Evolutionary conservation across 1,140 invertebrate genomes (phyloP).

Genomic region (Parapsyche elsis): DNA sequence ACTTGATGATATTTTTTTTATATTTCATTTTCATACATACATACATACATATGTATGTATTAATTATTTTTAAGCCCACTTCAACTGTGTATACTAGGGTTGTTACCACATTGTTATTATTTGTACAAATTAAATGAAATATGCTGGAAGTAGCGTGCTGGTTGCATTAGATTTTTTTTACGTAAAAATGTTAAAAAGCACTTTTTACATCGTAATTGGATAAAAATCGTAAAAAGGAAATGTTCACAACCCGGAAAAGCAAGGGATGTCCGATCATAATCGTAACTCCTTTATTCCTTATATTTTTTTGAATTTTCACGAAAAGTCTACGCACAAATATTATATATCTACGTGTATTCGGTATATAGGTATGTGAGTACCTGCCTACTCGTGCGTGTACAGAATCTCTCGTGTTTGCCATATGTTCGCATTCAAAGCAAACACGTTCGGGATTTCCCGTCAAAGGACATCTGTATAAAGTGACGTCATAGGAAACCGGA

Average conservation of each 20-base stretch:
- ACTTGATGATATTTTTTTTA: no score
- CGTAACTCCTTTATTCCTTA: background rate
- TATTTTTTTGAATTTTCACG: background rate
- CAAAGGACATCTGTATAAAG: background rate
- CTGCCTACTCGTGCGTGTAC: background rate
- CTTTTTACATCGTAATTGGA: background rate
- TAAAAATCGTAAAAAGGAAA: constrained; percentile 2
- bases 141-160: no score
- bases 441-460: no score
- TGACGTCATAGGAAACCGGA: background rate
- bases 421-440: background rate
- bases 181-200: background rate
- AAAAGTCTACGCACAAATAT: background rate
- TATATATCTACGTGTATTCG: background rate
- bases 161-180: no score
- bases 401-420: background rate
- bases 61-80: no score
- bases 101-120: no score
- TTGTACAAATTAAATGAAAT: no score
- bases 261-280: constrained; percentile 7
- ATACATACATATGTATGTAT: no score
- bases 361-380: background rate
- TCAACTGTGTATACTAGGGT: no score
- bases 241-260: constrained; percentile 5
- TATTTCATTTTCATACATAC: no score